phyloP scores from a whole-genome alignment of 2,113 vertebrate genomes.

The Centrocercus urophasianus region DNA sequence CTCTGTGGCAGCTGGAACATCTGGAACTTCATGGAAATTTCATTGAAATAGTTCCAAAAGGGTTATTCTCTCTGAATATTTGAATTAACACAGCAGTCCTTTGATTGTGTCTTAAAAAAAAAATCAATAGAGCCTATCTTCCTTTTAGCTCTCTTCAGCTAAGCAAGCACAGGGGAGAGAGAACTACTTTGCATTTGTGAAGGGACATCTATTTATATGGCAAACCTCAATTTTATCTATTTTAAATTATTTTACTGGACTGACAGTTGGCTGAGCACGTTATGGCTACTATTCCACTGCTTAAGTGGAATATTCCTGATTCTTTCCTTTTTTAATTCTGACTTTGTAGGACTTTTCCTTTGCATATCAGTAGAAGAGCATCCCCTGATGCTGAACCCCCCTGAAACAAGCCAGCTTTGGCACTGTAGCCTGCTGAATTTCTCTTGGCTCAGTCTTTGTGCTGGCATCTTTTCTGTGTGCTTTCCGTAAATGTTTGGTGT shows the following conservation, averaged over 20 bases:
- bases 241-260: neutral
- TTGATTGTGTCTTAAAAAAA: neutral
- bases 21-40: constrained; percentile 28
- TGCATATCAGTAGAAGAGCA: neutral
- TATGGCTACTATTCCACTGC: neutral
- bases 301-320: neutral
- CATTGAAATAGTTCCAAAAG: neutral
- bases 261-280: neutral
- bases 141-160: constrained; percentile 21
- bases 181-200: neutral
- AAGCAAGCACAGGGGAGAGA: neutral
- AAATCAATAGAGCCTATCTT: neutral
- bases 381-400: neutral
- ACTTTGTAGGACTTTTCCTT: neutral
- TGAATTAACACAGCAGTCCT: neutral
- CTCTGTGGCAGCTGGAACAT: constrained; percentile 5
- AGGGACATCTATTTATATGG: neutral
- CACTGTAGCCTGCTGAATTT: constrained; percentile 27
- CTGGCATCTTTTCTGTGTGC: constrained; percentile 9
- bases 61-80: neutral
- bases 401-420: neutral
- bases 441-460: neutral
- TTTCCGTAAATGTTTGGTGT: constrained; percentile 22
- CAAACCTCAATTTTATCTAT: neutral
- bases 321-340: neutral